Evolutionary conservation across 2,797 vertebrate genomes (phyloP), one percentile per base, ranked within the genome.

Genomic region (Lophius americanus): DNA sequence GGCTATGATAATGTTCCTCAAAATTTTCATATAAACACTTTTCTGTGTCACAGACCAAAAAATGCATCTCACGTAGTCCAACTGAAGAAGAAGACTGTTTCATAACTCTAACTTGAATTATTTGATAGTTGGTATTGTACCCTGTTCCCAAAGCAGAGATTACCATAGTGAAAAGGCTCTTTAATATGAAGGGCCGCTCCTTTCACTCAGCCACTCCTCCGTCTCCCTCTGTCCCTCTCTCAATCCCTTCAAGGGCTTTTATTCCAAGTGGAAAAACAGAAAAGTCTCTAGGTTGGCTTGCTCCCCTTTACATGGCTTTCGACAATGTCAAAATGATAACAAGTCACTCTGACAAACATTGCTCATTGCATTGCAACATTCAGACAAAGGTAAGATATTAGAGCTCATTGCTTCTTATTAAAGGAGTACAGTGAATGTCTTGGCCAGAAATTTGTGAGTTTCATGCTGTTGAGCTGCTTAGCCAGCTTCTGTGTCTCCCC

Each of bases 351-450:
- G 85, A 90, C 88, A 84, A 78, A 89, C 89, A 86, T 76, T 92
- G 87, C 92, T 90, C 91, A 94, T 92, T 93, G 92, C 91, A 92
- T 92, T 91, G 91, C 89, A 93, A 92, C 91, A 92, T 92, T 91
- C 87, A 91, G 86, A 93, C 85, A 85, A 86, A 91, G 82, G 84
- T 93, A 93, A 94, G 91, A 94, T 92, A 91, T 93, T 88, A 88
- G 89, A 94, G 83, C 86, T 88, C 88, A 85, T 90, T 91, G 88
- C 90, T 91, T 90, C 76, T 92, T 85, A 84, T 81, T 83, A 88
- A 90, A 90, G 91, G 90, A 89, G 86, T 87, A 90, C 87, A 90
- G 82, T 90, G 88, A 85, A 87, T 67, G 88, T 89, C 82, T 90
- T 53, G 68, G 81, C 83, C 75, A 81, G 73, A 84, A 85, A 70